Base-by-base conservation (phyloP, 2,888 invertebrate species). In the Caenorhabditis sp. region DNA sequence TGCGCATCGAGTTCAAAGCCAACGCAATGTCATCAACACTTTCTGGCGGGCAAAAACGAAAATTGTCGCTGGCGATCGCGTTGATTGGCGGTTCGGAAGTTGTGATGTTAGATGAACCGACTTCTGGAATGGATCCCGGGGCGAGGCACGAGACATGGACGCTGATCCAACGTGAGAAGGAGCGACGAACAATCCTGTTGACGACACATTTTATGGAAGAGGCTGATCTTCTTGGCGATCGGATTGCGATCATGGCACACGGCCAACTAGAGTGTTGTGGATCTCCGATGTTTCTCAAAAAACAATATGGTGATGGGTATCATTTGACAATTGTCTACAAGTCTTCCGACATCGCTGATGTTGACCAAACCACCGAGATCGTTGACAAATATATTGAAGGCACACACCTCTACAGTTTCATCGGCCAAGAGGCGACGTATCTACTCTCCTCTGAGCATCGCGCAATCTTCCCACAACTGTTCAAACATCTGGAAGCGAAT, bases 141-240 rank as follows among this genome's bases (percentile, higher is more conserved):
- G 91, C 91, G 1, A 85, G 91, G 19, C 88, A 91, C 64, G 90
- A 89, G 72, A 89, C 90, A 0, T 95, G 95, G 94, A 93, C 94
- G 81, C 89, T 95, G 23, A 88, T 95, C 75, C 91, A 89, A 89
- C 89, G 89, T 12, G 89, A 91, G 78, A 88, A 91, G 50, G 88
- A 88, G 89, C 66, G 71, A 23, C 51, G 78, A 31, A 93, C 94
- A 0, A 91, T 95, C 86, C 90, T 95, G 55, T 89, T 95, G 70
- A 93, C 94, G 0, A 93, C 93, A 0, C 93, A 94, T 88, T 94
- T 93, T 87, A 94, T 94, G 94, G 94, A 94, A 84, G 94, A 95
- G 89, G 94, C 94, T 1, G 94, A 95, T 88, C 90, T 93, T 53
- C 90, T 94, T 1, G 94, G 94, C 0, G 94, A 94, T 89, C 68